Percentiles rank a stretch among this genome's conserved stretches.
phyloP scores from a whole-genome alignment of 2,797 vertebrate genomes.

The Sebastes variabilis region DNA sequence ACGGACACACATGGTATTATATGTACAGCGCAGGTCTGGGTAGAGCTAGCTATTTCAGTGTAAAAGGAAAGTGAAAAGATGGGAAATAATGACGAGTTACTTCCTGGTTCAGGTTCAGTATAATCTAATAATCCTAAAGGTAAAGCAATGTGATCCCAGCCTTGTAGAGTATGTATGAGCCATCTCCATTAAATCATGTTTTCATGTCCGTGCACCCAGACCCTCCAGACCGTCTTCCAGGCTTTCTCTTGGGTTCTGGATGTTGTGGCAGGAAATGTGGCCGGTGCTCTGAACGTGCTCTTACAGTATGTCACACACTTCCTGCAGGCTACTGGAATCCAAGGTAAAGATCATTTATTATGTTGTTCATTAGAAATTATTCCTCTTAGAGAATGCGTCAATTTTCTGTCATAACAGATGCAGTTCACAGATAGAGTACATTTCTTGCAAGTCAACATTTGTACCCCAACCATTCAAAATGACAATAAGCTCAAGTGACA shows the following conservation, averaged over 20 bases:
- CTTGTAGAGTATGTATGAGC: neutral
- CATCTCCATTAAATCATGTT: neutral
- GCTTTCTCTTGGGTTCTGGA: neutral
- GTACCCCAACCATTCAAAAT: neutral
- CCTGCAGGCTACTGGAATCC: constrained; percentile 13
- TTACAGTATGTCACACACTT: neutral
- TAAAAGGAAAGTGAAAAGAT: neutral
- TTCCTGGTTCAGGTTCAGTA: neutral
- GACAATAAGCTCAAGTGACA: neutral
- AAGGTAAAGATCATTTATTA: constrained; percentile 1
- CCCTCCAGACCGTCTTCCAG: neutral
- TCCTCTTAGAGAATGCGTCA: neutral
- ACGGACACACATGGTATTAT: neutral
- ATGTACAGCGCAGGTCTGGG: too few relatives aligned
- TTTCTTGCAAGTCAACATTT: neutral
- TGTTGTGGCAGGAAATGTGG: neutral
- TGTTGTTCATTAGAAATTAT: neutral
- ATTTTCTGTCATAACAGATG: neutral
- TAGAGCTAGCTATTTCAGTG: neutral
- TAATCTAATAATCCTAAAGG: neutral
- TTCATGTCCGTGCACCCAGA: neutral
- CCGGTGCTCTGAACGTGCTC: neutral
- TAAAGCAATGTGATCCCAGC: neutral
- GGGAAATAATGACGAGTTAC: neutral
- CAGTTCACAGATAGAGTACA: neutral